Evolutionary conservation across 2,113 vertebrate genomes (phyloP).

Genomic region (Archilochus colubris): DNA sequence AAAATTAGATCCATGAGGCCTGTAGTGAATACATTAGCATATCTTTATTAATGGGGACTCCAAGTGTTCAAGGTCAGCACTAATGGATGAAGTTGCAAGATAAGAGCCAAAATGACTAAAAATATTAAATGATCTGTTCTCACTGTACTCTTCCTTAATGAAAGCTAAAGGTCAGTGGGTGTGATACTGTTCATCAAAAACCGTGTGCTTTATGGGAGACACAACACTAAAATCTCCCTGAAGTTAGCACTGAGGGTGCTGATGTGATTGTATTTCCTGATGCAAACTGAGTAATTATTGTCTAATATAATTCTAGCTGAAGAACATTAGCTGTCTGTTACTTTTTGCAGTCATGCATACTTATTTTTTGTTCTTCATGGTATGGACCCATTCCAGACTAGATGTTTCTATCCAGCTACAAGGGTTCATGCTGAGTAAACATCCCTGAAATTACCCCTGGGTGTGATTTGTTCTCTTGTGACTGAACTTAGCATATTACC

Average conservation of each 20-base stretch:
- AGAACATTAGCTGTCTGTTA: background rate
- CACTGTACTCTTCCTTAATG: background rate
- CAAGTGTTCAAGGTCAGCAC: background rate
- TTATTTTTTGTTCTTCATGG: background rate
- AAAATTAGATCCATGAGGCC: background rate
- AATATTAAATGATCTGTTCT: background rate
- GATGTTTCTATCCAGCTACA: background rate
- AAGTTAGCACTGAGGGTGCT: background rate
- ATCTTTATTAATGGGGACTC: background rate
- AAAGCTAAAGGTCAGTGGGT: background rate
- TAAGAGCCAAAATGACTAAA: background rate
- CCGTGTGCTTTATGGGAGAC: background rate
- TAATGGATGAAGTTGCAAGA: background rate
- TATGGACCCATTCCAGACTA: background rate
- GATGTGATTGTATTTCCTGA: background rate
- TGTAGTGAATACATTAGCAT: background rate
- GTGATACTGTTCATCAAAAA: background rate
- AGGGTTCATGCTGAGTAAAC: background rate
- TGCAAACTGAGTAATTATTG: background rate
- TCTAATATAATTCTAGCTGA: background rate
- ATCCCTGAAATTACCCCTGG: background rate
- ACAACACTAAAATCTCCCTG: background rate
- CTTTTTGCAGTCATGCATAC: background rate
- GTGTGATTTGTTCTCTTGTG: background rate
- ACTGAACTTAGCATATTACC: background rate